phyloP scores from a whole-genome alignment of 2,888 invertebrate genomes.

The Melinopterus prodromus region DNA sequence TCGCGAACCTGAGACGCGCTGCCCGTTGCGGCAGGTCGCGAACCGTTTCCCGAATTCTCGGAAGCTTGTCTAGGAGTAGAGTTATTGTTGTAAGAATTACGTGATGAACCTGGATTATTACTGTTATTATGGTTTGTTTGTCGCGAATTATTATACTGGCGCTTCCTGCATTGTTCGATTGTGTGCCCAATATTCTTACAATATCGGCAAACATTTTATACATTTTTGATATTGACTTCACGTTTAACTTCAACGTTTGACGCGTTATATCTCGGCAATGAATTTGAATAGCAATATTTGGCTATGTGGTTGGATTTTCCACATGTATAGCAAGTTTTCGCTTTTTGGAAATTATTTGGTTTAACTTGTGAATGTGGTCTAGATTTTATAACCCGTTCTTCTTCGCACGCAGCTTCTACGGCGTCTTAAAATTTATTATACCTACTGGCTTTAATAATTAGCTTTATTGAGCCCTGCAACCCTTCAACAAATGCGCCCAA shows the following conservation, averaged over 20 bases:
- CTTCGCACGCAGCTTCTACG: constrained; percentile 14
- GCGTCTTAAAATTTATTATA: neutral
- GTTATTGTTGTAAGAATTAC: neutral
- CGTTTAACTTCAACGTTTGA: neutral
- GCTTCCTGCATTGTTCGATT: constrained; percentile 11
- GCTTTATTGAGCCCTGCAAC: constrained; percentile 6
- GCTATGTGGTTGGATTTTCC: constrained; percentile 13
- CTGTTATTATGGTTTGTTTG: neutral
- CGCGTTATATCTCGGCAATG: constrained; percentile 10
- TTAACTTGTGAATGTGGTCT: neutral
- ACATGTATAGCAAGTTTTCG: neutral
- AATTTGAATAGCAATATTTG: neutral
- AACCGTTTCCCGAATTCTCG: neutral
- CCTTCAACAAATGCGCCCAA: constrained; percentile 16
- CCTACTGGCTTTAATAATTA: constrained; percentile 13
- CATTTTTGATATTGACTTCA: neutral
- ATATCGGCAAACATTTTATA: constrained; percentile 1
- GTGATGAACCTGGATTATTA: neutral
- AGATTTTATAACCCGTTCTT: neutral
- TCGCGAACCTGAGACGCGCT: neutral
- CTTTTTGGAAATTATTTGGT: neutral
- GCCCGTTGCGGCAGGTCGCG: neutral
- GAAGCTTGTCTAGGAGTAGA: neutral
- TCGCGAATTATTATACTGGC: constrained; percentile 8
- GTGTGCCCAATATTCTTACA: constrained; percentile 15